Evolutionary conservation across 2,113 vertebrate species (phyloP).

Genomic region (Nesoenas mayeri): DNA sequence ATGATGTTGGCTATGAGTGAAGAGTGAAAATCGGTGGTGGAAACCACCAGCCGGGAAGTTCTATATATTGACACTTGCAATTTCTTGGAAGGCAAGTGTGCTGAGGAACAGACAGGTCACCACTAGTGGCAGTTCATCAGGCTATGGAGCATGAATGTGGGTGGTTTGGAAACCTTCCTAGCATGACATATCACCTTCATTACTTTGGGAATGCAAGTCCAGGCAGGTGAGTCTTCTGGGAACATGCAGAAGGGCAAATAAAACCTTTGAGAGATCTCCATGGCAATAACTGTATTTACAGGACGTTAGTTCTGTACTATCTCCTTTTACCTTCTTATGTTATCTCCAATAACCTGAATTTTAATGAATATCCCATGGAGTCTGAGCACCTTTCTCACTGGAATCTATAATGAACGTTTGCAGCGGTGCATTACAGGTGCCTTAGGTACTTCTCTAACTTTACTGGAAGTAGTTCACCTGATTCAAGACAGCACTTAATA

Average conservation of each 20-base stretch:
- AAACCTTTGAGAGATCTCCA: background rate
- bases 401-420: background rate
- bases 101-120: background rate
- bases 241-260: background rate
- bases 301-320: background rate
- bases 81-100: background rate
- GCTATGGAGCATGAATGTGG: rapidly evolving
- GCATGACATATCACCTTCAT: background rate
- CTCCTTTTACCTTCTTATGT: background rate
- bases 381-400: background rate
- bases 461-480: background rate
- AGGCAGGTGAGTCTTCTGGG: background rate
- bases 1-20: background rate
- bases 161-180: background rate
- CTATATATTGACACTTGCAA: background rate
- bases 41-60: background rate
- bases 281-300: background rate
- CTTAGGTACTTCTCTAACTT: background rate
- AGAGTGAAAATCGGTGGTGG: background rate
- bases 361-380: background rate
- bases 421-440: background rate
- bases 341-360: background rate
- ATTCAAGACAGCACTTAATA: background rate
- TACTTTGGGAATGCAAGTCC: background rate
- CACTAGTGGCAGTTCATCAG: background rate